A percentile compares a stretch with the other conserved stretches of the same genome.
Evolutionary conservation across 2,797 vertebrate species (phyloP).

Genomic region (Scomberomorus guttatus): DNA sequence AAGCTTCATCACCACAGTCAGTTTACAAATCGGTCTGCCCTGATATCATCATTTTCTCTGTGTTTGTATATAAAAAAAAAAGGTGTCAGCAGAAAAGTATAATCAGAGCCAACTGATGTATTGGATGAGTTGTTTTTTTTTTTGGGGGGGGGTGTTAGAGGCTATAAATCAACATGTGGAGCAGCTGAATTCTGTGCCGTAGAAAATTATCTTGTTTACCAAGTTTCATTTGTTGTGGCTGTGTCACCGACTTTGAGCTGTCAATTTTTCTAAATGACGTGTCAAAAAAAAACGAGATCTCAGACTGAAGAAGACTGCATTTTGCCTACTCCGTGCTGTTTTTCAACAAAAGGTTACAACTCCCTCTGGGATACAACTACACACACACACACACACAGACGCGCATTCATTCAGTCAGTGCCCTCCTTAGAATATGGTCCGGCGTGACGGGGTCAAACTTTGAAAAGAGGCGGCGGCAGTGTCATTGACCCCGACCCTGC

Average conservation of each 20-base stretch:
- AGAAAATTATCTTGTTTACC: constrained; percentile 56
- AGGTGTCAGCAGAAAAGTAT: constrained; percentile 22
- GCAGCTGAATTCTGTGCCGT: constrained; percentile 34
- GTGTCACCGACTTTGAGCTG: constrained; percentile 25
- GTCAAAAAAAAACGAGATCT: constrained; percentile 28
- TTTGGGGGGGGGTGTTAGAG: not conserved
- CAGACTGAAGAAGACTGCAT: not conserved
- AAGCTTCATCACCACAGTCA: constrained; percentile 40
- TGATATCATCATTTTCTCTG: constrained; percentile 23
- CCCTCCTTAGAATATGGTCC: constrained; percentile 30
- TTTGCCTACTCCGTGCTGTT: constrained; percentile 12
- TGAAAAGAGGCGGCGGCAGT: constrained; percentile 41
- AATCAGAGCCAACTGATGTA: constrained; percentile 36
- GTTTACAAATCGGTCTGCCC: constrained; percentile 30
- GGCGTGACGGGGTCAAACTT: constrained; percentile 57
- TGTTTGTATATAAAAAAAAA: constrained; percentile 8
- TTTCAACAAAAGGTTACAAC: constrained; percentile 45
- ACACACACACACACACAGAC: constrained; percentile 23
- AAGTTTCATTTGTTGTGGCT: constrained; percentile 47
- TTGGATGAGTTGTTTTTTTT: constrained; percentile 13
- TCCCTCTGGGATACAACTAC: constrained; percentile 27
- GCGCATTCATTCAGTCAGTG: constrained; percentile 29
- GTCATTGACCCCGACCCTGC: constrained; percentile 56
- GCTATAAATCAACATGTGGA: constrained; percentile 50
- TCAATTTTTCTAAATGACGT: constrained; percentile 20